Conservation (phyloP, 35 echinoderm and acorn worm genomes). For the Lytechinus pictus region DNA sequence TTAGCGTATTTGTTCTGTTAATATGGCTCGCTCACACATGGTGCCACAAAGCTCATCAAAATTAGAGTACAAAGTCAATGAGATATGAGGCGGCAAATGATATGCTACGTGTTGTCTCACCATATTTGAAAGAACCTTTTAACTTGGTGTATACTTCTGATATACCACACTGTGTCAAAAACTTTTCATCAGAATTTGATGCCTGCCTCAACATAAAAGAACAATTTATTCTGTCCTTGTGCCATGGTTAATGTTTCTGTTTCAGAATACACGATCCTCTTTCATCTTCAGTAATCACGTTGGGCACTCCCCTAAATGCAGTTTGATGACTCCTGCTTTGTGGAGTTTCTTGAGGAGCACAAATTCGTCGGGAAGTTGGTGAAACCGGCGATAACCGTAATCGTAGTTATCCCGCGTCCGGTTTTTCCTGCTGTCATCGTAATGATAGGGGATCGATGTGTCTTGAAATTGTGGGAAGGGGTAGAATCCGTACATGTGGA, state of each 20-base stretch:
- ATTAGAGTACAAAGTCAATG: too few species aligned
- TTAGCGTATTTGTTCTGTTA: too few species aligned
- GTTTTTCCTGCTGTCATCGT: constrained; percentile 69
- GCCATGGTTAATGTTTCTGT: too few species aligned
- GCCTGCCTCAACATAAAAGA: not conserved
- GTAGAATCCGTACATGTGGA: constrained; percentile 96
- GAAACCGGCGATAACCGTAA: constrained; percentile 73
- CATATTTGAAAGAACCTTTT: too few species aligned
- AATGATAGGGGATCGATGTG: constrained; percentile 87
- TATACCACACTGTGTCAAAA: not conserved
- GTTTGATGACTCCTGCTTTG: constrained; percentile 65
- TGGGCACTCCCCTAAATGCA: constrained; percentile 78
- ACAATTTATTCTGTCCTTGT: not conserved
- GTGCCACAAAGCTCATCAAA: too few species aligned
- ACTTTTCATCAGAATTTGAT: not conserved
- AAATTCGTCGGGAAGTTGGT: constrained; percentile 90
- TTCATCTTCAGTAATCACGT: constrained; percentile 20
- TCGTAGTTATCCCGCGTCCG: constrained; percentile 64
- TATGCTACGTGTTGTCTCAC: too few species aligned
- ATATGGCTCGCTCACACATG: too few species aligned
- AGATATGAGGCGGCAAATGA: too few species aligned
- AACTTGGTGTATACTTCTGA: too few species aligned
- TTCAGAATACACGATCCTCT: not conserved
- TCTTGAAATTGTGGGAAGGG: constrained; percentile 81
- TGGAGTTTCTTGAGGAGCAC: constrained; percentile 94